Evolutionary conservation across 2,888 invertebrate species (phyloP).

Genomic region (Thecophora atra): DNA sequence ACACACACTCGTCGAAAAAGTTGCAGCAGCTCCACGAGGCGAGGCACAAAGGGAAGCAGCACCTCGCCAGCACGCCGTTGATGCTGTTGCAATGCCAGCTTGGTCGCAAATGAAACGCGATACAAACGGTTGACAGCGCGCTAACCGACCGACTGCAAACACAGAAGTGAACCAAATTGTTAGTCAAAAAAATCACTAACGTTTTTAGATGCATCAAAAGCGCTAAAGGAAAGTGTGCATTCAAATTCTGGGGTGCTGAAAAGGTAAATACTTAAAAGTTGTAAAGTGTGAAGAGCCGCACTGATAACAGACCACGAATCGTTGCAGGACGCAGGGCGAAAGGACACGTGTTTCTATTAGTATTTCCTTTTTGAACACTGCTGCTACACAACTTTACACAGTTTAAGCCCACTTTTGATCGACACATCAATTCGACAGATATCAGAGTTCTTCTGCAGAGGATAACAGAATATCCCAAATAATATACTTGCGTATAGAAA

Average conservation of each 20-base stretch:
- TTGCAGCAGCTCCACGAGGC: not conserved
- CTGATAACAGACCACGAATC: too few relatives aligned
- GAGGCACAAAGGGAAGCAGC: not conserved
- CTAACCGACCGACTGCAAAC: constrained; percentile 8
- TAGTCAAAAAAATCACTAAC: not conserved
- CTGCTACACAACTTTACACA: too few relatives aligned
- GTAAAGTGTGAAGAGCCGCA: not conserved
- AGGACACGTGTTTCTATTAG: too few relatives aligned
- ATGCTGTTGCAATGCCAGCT: constrained; percentile 20
- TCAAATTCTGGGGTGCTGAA: constrained; percentile 5
- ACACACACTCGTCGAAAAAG: constrained; percentile 18
- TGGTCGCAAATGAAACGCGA: constrained; percentile 37
- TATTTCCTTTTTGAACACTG: too few relatives aligned
- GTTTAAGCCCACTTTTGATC: too few relatives aligned
- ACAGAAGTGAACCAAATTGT: not conserved
- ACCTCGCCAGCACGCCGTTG: constrained; percentile 1
- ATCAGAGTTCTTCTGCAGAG: too few relatives aligned
- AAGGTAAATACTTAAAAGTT: not conserved
- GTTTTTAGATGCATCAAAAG: constrained; percentile 10
- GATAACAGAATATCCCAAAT: too few relatives aligned
- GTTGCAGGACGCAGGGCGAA: too few relatives aligned
- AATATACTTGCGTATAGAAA: too few relatives aligned
- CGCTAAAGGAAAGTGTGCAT: not conserved
- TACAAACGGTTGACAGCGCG: constrained; percentile 38
- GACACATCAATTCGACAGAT: too few relatives aligned